A percentile compares a stretch with the other conserved stretches of the same genome.
These are phyloP conservation scores for Blastobasis lacticolella DNA, from an alignment of 2,888 invertebrate species.

Conservation along the genomic window DNA sequence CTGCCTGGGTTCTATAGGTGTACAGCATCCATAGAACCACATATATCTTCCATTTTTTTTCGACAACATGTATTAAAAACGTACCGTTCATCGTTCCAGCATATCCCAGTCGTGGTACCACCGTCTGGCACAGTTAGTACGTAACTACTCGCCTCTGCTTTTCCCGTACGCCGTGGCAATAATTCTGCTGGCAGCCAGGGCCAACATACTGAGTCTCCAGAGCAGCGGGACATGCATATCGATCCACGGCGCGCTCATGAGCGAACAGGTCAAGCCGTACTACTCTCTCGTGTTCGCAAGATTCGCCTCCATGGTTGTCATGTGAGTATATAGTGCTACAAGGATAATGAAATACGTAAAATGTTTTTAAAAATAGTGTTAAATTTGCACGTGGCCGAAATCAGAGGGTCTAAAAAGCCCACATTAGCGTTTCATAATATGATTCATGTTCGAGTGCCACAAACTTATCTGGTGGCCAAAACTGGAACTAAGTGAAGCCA, in stretches of 20 bases:
- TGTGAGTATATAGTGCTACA: conserved; percentile 45
- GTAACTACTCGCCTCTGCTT: conserved; percentile 78
- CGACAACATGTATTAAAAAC: not conserved
- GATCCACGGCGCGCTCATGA: conserved; percentile 72
- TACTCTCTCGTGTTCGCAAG: conserved; percentile 68
- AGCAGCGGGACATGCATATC: conserved; percentile 46
- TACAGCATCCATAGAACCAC: no score
- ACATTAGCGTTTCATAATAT: no score
- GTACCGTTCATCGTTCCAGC: conserved; percentile 38
- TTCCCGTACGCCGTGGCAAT: conserved; percentile 79
- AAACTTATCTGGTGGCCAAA: no score
- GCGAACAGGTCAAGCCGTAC: conserved; percentile 73
- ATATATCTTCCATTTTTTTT: no score
- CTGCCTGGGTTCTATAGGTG: no score
- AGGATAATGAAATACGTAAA: no score
- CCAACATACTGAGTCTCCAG: conserved; percentile 30
- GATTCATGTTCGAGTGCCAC: no score
- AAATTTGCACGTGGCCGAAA: no score
- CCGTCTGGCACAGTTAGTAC: conserved; percentile 76
- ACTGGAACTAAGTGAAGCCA: no score
- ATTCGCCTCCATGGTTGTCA: conserved; percentile 48
- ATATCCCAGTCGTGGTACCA: conserved; percentile 74
- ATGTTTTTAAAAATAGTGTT: no score
- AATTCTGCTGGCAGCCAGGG: conserved; percentile 73
- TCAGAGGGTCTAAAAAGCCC: no score